phyloP scores from a whole-genome alignment of 2,888 invertebrate species.

The Acleris laterana region DNA sequence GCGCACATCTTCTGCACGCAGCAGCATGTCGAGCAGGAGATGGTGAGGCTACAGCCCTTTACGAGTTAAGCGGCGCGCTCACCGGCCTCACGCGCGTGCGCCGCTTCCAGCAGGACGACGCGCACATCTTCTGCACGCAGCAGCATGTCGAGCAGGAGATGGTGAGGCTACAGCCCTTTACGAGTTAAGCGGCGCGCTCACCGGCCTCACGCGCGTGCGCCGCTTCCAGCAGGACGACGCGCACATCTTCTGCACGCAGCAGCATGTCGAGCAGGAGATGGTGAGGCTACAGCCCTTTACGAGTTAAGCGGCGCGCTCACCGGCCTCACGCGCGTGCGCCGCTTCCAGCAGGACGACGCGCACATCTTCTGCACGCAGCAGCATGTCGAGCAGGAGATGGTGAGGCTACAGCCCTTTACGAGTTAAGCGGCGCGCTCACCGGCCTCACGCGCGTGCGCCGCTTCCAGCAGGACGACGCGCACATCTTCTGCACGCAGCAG shows the following conservation, averaged over 20 bases:
- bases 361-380: conserved; percentile 98
- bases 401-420: no score
- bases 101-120: conserved; percentile 99
- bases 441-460: conserved; percentile 98
- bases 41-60: no score
- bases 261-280: conserved; percentile 92
- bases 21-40: conserved; percentile 92
- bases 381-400: conserved; percentile 92
- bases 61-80: conserved; percentile 96
- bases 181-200: conserved; percentile 96
- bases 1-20: conserved; percentile 98
- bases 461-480: conserved; percentile 99
- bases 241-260: conserved; percentile 97
- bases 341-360: conserved; percentile 99
- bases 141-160: conserved; percentile 93
- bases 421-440: conserved; percentile 96
- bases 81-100: conserved; percentile 98
- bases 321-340: conserved; percentile 97
- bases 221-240: conserved; percentile 99
- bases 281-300: no score
- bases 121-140: conserved; percentile 97
- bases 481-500: conserved; percentile 97
- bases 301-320: conserved; percentile 97
- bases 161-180: no score
- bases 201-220: conserved; percentile 98